Conservation (phyloP, 2,113 vertebrate genomes). For the Uria lomvia region DNA sequence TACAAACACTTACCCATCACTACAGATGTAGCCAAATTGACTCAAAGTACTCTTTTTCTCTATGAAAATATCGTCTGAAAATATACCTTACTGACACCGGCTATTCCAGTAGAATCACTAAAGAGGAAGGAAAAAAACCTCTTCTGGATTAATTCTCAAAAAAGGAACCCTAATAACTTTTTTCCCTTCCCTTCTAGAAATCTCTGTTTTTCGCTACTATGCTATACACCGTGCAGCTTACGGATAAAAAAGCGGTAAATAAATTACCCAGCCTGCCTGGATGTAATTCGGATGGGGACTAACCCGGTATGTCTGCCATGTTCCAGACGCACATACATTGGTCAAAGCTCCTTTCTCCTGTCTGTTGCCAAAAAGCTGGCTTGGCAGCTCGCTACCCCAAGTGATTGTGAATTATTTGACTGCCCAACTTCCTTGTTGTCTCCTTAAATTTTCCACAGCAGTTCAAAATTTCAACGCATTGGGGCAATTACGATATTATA, state of each 20-base stretch:
- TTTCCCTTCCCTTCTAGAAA: neutral
- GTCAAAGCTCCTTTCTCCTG: neutral
- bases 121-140: neutral
- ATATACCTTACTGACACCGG: conserved; percentile 35
- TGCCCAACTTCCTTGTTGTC: neutral
- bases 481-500: conserved; percentile 10
- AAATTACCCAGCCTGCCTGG: neutral
- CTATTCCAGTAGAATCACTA: conserved; percentile 17
- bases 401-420: neutral
- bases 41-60: conserved; percentile 54
- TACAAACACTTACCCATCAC: conserved; percentile 65
- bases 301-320: neutral
- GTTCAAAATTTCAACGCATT: neutral
- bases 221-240: neutral
- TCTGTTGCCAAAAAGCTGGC: neutral
- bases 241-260: neutral
- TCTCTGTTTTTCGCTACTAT: neutral
- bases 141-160: neutral
- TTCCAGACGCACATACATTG: neutral
- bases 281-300: neutral
- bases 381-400: neutral
- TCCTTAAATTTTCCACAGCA: neutral
- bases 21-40: conserved; percentile 70
- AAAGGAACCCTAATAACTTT: neutral
- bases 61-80: conserved; percentile 56